Conservation (phyloP, 2,888 invertebrate species). For the Lycophotia porphyrea region DNA sequence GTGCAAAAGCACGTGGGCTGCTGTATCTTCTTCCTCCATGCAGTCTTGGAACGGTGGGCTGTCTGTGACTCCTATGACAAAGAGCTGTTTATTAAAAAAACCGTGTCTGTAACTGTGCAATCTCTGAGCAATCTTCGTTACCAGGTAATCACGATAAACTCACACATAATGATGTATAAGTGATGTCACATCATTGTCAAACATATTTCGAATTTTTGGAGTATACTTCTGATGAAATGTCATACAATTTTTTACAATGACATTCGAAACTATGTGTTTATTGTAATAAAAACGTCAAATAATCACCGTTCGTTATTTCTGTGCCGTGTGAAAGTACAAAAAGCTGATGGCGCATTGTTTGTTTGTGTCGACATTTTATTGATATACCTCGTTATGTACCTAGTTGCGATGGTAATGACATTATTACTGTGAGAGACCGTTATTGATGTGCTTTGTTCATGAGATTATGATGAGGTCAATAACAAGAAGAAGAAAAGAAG, state of each 20-base stretch:
- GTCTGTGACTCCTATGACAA: background rate
- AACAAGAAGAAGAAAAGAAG: too few relatives aligned
- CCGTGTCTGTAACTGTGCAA: too few relatives aligned
- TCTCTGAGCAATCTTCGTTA: background rate
- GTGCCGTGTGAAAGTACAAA: conserved; percentile 46
- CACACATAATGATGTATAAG: background rate
- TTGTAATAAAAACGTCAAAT: conserved; percentile 23
- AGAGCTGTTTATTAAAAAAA: too few relatives aligned
- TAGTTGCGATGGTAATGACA: conserved; percentile 29
- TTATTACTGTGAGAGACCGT: conserved; percentile 35
- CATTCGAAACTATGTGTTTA: conserved; percentile 31
- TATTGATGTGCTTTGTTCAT: conserved; percentile 23
- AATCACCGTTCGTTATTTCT: conserved; percentile 28
- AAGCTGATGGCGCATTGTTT: conserved; percentile 52
- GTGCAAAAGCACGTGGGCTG: background rate
- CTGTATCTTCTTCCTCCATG: background rate
- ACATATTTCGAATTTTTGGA: conserved; percentile 21
- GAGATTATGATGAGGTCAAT: conserved; percentile 10
- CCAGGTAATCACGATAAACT: background rate
- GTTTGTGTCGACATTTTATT: conserved; percentile 44
- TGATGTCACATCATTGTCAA: conserved; percentile 37
- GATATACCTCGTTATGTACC: conserved; percentile 24
- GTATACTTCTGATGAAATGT: conserved; percentile 21
- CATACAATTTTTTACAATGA: conserved; percentile 38
- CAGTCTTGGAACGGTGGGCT: background rate